phyloP scores from a whole-genome alignment of 2,797 vertebrate species.

The Triplophysa yarkandensis region DNA sequence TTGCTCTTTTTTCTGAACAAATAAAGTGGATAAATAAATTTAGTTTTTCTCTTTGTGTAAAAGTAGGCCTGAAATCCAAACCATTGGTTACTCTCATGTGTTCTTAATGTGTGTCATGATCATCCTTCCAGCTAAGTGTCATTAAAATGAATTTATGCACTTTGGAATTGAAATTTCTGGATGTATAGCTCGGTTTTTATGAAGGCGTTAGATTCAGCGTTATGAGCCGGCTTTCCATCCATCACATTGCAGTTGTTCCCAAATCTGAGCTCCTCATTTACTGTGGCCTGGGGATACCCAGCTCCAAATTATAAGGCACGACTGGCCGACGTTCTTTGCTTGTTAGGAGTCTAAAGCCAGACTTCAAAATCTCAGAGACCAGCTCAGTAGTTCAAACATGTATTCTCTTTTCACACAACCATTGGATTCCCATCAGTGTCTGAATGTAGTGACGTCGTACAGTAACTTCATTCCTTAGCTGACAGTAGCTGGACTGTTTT shows the following conservation, averaged over 20 bases:
- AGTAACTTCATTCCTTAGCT: conserved; percentile 1
- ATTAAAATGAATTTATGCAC: conserved; percentile 48
- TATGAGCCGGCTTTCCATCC: conserved; percentile 36
- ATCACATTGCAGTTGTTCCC: conserved; percentile 43
- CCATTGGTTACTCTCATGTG: neutral
- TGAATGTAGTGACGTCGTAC: neutral
- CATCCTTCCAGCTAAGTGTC: conserved; percentile 27
- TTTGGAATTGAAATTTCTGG: conserved; percentile 47
- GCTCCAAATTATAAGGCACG: conserved; percentile 48
- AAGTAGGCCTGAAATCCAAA: neutral
- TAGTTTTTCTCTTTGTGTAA: neutral
- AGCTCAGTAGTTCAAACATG: conserved; percentile 54
- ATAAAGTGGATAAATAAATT: no score
- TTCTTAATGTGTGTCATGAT: conserved; percentile 27
- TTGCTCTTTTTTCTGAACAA: conserved; percentile 19
- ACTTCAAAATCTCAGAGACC: conserved; percentile 56
- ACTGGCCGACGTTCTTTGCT: conserved; percentile 49
- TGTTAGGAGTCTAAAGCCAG: conserved; percentile 52
- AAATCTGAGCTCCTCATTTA: conserved; percentile 48
- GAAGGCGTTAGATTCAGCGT: conserved; percentile 39
- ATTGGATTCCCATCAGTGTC: conserved; percentile 21
- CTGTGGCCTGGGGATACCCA: conserved; percentile 51
- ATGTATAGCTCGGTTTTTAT: conserved; percentile 56
- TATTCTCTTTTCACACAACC: conserved; percentile 28
- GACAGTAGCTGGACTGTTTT: neutral